Evolutionary conservation across 2,888 invertebrate genomes (phyloP).

Genomic region (Frankliniella intonsa): DNA sequence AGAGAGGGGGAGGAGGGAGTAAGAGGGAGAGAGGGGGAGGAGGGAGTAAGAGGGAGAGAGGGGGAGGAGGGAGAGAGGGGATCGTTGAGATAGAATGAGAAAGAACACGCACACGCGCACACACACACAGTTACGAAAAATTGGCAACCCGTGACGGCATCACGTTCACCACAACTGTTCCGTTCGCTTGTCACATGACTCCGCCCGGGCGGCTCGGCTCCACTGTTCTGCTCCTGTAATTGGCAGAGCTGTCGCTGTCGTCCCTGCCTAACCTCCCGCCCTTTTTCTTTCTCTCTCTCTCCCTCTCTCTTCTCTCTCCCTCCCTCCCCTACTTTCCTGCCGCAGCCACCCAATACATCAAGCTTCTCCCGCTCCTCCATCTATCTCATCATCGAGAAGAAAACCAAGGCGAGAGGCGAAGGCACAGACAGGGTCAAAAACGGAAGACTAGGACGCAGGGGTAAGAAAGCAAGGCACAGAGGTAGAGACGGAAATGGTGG

Average conservation of each 20-base stretch:
- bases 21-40: too few species aligned
- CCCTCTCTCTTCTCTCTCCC: background rate
- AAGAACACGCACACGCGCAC: background rate
- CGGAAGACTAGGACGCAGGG: background rate
- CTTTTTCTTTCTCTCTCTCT: too few species aligned
- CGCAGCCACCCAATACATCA: slow-evolving; percentile 4
- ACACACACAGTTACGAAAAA: background rate
- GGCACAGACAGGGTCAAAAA: background rate
- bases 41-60: background rate
- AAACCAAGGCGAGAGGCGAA: background rate
- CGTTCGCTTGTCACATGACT: too few species aligned
- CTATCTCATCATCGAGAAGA: background rate
- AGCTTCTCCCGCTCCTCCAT: background rate
- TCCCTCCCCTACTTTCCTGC: background rate
- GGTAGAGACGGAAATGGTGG: too few species aligned
- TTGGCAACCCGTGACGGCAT: background rate
- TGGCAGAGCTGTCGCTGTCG: background rate
- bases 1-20: background rate
- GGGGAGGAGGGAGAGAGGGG: background rate
- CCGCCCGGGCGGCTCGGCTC: too few species aligned
- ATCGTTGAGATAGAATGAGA: background rate
- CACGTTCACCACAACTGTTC: background rate
- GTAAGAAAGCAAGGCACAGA: background rate
- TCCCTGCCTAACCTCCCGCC: too few species aligned
- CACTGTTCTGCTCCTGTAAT: background rate